Base-by-base conservation (phyloP, 2,888 invertebrate species). In the Drosophila nr. medialis region DNA sequence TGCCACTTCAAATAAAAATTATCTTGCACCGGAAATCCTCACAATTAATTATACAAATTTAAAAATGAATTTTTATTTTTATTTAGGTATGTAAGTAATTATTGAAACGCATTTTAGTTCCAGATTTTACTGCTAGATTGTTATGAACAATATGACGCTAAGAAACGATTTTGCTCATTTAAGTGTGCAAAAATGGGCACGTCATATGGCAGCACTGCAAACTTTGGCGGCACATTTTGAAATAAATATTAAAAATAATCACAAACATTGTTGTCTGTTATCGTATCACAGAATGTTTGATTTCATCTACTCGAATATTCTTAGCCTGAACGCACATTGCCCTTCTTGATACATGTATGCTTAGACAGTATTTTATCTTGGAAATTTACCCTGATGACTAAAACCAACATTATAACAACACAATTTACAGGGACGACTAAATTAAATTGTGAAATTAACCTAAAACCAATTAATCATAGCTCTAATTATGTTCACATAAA, bases 401-500 rank as follows among this genome's bases (percentile, higher is more conserved):
- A 21, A n/a, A n/a, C 27, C 60, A 62, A 45, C 42, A 62, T 34
- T 21, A 32, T 21, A 30, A 21, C 21, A 50, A 27, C 50, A 24
- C 18, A 38, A n/a, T 45, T 7, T 45, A 24, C 21, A 24, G 21
- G 13, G 15, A 3, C 13, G 2, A 21, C 21, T 21, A 45, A 32
- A 18, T 29, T 10, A 11, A 21, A 36, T 66, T n/a, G 21, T 38
- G 70, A 69, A 66, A 69, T 66, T 42, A 1, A 55, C 30, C 24
- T 18, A 6, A 34, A n/a, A 11, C 15, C n/a, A 48, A 15, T 48
- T 59, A 34, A 59, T 34, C 49, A 34, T 51, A 21, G n/a, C 13
- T 18, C 4, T 4, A 36, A 5, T 24, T 18, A 54, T 11, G 18
- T 36, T 34, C 18, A 24, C 10, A 53, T 18, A 4, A 18, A 34